Base-by-base conservation (phyloP, 1,140 invertebrate genomes). In the Calycopis cecrops region DNA sequence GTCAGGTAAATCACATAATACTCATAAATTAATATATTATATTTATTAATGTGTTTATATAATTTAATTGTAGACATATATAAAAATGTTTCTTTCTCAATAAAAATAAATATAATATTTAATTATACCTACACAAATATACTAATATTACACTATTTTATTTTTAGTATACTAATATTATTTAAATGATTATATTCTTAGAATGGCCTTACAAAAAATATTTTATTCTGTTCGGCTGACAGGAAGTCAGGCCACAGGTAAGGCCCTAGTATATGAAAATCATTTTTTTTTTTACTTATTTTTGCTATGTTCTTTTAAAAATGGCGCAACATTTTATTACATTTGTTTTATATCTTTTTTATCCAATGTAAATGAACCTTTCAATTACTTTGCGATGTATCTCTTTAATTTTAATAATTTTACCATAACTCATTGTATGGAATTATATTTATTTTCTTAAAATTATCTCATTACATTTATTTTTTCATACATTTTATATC, bases 161-260 rank as follows among this genome's bases (percentile, higher is more conserved):
- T 28, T 28, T 28, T 28, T 59, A 58, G 42, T 47, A 48, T 55
- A 60, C 14, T 54, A 44, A 51, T 59, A 48, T 48, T 52, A 33
- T 58, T 48, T 57, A 52, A 61, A 61, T 62, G 63, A 18, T 14
- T 35, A 34, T 35, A 17, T 34, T 34, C 33, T 50, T 8, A 50
- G 48, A 11, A 50, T 53, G 42, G 42, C 42, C 37, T 40, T 52
- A 42, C 40, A 52, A 40, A 12, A 10, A 35, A 17, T 35, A 51
- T 52, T 37, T 44, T 76, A 63, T 81, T 80, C 65, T 88, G 84
- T 87, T 88, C 71, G 74, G 83, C 83, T 75, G 69, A 72, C 85
- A 88, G 87, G 87, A 77, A 72, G 79, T 77, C 85, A 84, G 66
- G 59, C 76, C 65, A 63, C 83, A 88, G 87, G 87, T 88, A 85